Evolutionary conservation across 2,888 invertebrate species (phyloP), one percentile per base, ranked within the genome.

Genomic region (Peribatodes rhomboidaria): DNA sequence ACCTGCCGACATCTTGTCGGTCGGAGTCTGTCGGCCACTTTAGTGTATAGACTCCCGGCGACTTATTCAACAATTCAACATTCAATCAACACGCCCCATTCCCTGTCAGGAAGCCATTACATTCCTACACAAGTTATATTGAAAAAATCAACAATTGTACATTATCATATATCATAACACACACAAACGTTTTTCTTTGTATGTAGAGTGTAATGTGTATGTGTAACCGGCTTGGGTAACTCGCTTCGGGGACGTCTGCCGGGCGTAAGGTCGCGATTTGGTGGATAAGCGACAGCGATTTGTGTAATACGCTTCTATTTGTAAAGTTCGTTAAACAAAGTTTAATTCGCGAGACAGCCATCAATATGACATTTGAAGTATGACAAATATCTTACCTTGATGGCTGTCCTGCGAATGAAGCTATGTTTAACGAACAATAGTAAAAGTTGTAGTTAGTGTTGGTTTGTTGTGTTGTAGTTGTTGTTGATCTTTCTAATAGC

Each of bases 81-180:
- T 44, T 46, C 39, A 37, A n/a, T 66, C 66, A 68, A 70, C 61
- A 61, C 50, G 20, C 61, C 55, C 50, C 27, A 58, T 56, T 68
- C 31, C 33, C 39, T 42, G 44, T 61, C 69, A 69, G 71, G 71
- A 71, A 69, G 64, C 42, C 35, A 42, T 61, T 22, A 50, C 62
- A 62, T 62, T 57, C 56, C 54, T 52, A 44, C 61, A 64, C 70
- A 61, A 53, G 50, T 22, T 27, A 47, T 60, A 73, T 72, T 67
- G 69, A 71, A 73, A 71, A 71, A 68, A 72, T 74, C 73, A 74
- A 74, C 74, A 72, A 74, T 75, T 71, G 74, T 72, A 73, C 76
- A 80, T 81, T 80, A 80, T 68, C 78, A 79, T 85, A 83, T 82
- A 85, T 85, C 84, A 85, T 83, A 83, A 76, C 70, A 79, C 77